These are phyloP conservation scores for Caenorhabditis uteleia DNA, from an alignment of 2,888 invertebrate genomes.

Conservation along the genomic window DNA sequence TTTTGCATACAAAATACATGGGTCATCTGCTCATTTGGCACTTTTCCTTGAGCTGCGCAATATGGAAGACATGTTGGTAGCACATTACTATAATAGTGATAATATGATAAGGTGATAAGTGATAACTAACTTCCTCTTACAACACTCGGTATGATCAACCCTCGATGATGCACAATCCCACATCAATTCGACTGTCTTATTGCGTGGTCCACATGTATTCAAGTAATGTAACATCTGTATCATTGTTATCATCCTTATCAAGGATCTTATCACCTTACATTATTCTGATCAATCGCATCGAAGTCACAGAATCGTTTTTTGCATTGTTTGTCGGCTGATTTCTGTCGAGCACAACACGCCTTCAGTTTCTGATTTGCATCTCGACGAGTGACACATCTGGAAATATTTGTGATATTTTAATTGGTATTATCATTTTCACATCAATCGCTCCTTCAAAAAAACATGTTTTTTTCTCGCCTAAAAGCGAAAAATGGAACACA, in stretches of 20 bases:
- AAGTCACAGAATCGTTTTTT: constrained; percentile 65
- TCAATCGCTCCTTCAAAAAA: no score
- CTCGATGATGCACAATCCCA: constrained; percentile 66
- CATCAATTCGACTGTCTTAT: constrained; percentile 61
- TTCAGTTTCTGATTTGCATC: constrained; percentile 62
- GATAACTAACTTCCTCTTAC: constrained; percentile 58
- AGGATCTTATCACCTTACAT: constrained; percentile 38
- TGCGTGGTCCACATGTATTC: constrained; percentile 60
- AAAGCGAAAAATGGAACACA: no score
- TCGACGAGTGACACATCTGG: no score
- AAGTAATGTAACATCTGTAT: constrained; percentile 54
- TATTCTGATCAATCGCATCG: constrained; percentile 59
- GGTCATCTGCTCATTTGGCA: constrained; percentile 60
- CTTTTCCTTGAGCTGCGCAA: constrained; percentile 54
- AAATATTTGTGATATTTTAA: no score
- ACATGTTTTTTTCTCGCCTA: no score
- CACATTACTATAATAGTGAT: constrained; percentile 46
- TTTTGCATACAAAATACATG: constrained; percentile 63
- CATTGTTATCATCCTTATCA: not conserved
- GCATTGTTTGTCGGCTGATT: constrained; percentile 61
- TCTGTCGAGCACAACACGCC: constrained; percentile 65
- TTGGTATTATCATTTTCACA: no score
- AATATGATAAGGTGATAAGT: not conserved
- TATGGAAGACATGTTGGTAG: constrained; percentile 59
- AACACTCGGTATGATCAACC: constrained; percentile 63